phyloP scores from a whole-genome alignment of 2,797 vertebrate species.

The Amazona finschi region DNA sequence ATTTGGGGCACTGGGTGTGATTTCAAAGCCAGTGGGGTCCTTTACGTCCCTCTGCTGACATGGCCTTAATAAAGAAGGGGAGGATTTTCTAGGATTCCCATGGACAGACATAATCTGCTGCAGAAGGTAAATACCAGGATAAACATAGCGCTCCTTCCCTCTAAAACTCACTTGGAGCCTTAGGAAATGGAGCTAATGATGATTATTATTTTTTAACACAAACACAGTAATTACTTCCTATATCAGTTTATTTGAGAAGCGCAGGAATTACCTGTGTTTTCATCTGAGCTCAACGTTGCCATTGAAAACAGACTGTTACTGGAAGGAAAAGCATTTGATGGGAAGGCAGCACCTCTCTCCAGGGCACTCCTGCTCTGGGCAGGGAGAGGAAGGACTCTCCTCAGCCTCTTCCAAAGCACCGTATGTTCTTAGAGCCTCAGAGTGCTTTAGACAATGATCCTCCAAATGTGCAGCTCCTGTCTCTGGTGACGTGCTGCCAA shows the following conservation, averaged over 20 bases:
- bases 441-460: background rate
- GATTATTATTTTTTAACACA: background rate
- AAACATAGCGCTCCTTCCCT: background rate
- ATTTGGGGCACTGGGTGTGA: background rate
- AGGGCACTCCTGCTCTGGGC: fast-evolving
- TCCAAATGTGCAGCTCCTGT: background rate
- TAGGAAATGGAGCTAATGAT: background rate
- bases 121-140: background rate
- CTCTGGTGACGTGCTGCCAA: background rate
- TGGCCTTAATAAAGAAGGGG: background rate
- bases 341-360: background rate
- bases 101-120: background rate
- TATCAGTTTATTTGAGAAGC: background rate
- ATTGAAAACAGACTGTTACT: background rate
- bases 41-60: background rate
- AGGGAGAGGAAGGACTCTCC: background rate
- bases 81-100: slow-evolving; percentile 29
- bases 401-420: background rate
- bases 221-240: background rate
- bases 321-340: background rate
- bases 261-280: background rate
- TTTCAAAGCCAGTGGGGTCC: background rate
- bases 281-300: background rate
- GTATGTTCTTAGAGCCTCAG: background rate
- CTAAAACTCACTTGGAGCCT: background rate